A percentile compares a stretch with the other conserved stretches of the same genome.
phyloP scores from a whole-genome alignment of 2,888 invertebrate genomes.

The Panzeria rudis region DNA sequence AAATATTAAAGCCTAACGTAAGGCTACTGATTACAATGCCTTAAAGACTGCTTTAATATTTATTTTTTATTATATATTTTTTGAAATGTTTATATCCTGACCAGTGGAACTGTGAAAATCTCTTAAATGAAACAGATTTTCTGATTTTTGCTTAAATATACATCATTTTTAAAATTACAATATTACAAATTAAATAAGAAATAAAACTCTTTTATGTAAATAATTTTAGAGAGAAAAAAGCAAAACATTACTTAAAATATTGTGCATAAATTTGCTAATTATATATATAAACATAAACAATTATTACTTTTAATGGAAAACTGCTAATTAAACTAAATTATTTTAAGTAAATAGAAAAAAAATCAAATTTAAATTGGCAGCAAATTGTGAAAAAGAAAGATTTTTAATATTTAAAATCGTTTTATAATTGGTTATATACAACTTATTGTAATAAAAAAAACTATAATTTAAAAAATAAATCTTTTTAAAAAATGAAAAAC shows the following conservation, averaged over 20 bases:
- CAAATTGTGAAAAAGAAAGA: constrained; percentile 63
- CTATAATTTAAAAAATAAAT: constrained; percentile 34
- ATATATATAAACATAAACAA: constrained; percentile 44
- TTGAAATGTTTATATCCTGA: constrained; percentile 7
- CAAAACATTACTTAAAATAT: constrained; percentile 46
- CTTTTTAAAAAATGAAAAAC: constrained; percentile 35
- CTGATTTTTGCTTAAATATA: constrained; percentile 14
- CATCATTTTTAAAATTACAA: constrained; percentile 47
- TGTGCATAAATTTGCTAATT: constrained; percentile 67
- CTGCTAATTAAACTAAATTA: constrained; percentile 60
- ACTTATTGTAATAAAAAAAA: constrained; percentile 53
- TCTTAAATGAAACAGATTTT: constrained; percentile 18
- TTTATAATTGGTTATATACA: constrained; percentile 56
- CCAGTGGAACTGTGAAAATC: constrained; percentile 40
- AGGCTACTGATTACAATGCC: constrained; percentile 2
- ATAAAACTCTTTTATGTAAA: constrained; percentile 16
- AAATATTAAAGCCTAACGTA: neutral
- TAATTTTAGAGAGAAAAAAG: constrained; percentile 35
- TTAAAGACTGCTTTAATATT: constrained; percentile 16
- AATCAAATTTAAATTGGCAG: constrained; percentile 71
- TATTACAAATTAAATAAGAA: constrained; percentile 55
- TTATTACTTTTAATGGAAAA: constrained; percentile 33
- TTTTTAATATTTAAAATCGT: constrained; percentile 21
- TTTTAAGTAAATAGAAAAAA: constrained; percentile 58
- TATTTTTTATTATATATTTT: neutral